These are phyloP conservation scores for Drosophila nasuta DNA, from an alignment of 1,140 invertebrate species.

Conservation along the genomic window DNA sequence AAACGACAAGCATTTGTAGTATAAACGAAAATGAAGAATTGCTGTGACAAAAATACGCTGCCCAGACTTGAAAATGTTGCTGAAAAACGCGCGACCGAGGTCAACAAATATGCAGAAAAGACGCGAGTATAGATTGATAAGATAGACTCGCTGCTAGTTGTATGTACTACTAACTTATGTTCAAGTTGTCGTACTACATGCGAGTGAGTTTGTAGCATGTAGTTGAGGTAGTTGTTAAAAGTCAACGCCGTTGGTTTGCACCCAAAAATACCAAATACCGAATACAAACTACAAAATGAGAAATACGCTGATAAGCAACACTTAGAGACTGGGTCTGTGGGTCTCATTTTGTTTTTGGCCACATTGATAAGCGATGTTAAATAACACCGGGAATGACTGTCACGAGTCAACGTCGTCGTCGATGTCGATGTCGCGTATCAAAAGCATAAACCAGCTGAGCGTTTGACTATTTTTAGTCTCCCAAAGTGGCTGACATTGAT, in stretches of 20 bases:
- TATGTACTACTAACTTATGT: not conserved
- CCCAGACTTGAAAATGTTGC: conserved; percentile 22
- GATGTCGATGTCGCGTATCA: conserved; percentile 22
- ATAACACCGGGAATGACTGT: conserved; percentile 35
- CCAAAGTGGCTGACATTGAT: conserved; percentile 66
- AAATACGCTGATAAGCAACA: conserved; percentile 52
- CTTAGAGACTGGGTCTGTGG: conserved; percentile 8
- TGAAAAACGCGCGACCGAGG: conserved; percentile 44
- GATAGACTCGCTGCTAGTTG: conserved; percentile 36
- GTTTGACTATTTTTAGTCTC: conserved; percentile 53
- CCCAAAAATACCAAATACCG: conserved; percentile 25
- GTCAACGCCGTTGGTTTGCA: conserved; percentile 45
- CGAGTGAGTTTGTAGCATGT: not conserved
- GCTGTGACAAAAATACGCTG: not conserved
- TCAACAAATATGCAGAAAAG: conserved; percentile 69
- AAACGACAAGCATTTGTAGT: not conserved
- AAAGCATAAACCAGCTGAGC: conserved; percentile 39
- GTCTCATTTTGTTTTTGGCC: conserved; percentile 16
- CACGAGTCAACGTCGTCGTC: conserved; percentile 34
- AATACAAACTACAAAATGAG: not conserved
- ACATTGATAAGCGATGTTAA: conserved; percentile 48
- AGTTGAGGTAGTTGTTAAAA: conserved; percentile 41
- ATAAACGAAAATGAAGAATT: conserved; percentile 12
- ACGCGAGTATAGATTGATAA: conserved; percentile 63
- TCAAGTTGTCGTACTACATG: not conserved